A percentile compares a stretch with the other conserved stretches of the same genome.
These are phyloP conservation scores for Limosa lapponica DNA, from an alignment of 2,797 vertebrate species.

Conservation along the genomic window DNA sequence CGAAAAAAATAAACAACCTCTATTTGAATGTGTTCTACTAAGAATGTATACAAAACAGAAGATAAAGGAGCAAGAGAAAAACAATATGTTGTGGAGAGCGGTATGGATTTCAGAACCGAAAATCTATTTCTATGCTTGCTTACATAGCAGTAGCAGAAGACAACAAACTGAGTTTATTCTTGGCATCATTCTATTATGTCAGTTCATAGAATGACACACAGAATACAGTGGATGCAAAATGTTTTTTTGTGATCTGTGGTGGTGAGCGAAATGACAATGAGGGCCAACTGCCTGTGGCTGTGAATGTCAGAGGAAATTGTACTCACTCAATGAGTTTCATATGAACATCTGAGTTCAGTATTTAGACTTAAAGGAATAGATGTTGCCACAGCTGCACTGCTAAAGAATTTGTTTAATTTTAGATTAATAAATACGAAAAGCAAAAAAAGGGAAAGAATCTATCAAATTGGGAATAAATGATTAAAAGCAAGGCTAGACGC, in stretches of 20 bases:
- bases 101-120: background rate
- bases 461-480: background rate
- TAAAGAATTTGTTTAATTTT: background rate
- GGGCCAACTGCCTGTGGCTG: conserved; percentile 18
- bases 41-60: background rate
- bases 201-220: background rate
- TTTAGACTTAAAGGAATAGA: conserved; percentile 20
- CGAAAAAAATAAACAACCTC: background rate
- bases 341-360: conserved; percentile 18
- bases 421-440: background rate
- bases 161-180: background rate
- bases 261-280: background rate
- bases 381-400: background rate
- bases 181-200: background rate
- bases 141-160: background rate
- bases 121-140: background rate
- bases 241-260: background rate
- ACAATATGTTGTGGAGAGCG: background rate
- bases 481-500: accelerated
- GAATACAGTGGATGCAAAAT: background rate
- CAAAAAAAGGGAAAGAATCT: accelerated
- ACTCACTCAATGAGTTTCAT: background rate
- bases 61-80: background rate
- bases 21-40: background rate
- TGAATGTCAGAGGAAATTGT: conserved; percentile 17